Conservation (phyloP, 2,113 vertebrate genomes). For the Megalops atlanticus region DNA sequence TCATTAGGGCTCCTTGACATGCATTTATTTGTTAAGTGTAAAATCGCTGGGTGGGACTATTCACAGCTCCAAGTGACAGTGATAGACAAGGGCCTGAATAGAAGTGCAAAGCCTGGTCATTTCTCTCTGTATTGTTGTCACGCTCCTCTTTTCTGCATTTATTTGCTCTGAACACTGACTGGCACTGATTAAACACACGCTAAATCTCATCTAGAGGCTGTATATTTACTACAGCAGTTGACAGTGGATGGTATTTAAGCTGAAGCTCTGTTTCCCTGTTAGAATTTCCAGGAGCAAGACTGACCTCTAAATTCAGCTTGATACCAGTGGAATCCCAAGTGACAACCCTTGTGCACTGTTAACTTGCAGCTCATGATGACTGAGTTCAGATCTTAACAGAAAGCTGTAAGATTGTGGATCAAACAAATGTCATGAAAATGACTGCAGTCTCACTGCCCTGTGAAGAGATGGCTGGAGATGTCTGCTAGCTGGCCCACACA, state of each 20-base stretch:
- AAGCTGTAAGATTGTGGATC: not conserved
- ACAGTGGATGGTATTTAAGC: not conserved
- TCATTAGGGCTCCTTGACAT: not conserved
- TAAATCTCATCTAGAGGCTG: not conserved
- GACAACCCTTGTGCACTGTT: not conserved
- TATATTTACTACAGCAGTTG: not conserved
- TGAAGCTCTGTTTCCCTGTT: not conserved
- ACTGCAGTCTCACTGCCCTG: not conserved
- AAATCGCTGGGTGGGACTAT: not conserved
- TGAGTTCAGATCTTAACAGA: not conserved
- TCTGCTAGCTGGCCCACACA: too few relatives aligned
- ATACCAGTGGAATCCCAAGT: not conserved
- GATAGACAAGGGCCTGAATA: not conserved
- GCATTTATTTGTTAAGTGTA: not conserved
- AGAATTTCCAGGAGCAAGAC: too few relatives aligned
- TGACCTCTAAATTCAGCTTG: not conserved
- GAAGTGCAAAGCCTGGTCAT: not conserved
- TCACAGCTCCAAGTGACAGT: not conserved
- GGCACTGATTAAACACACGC: too few relatives aligned
- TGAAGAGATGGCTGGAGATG: not conserved
- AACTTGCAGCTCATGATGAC: not conserved
- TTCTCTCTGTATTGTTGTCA: too few relatives aligned
- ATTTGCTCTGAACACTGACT: too few relatives aligned
- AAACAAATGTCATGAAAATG: too few relatives aligned
- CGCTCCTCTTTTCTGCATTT: too few relatives aligned